phyloP scores from a whole-genome alignment of 1,140 invertebrate species.

The Penaeus japonicus region DNA sequence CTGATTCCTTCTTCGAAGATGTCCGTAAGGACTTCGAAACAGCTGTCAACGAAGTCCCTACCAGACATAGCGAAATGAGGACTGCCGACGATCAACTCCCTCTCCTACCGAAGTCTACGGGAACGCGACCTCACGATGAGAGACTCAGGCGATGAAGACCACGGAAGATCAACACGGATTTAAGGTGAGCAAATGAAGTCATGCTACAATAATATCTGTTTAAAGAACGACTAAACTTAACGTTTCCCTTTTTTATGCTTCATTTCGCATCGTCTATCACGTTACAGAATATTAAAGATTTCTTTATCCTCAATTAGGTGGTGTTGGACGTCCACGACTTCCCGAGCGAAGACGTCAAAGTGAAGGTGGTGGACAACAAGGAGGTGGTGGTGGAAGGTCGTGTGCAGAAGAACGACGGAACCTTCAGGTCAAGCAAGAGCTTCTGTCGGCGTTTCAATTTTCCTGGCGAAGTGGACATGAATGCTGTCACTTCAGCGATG shows the following conservation, averaged over 20 bases:
- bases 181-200: constrained; percentile 13
- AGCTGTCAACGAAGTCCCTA: constrained; percentile 12
- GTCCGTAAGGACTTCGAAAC: constrained; percentile 33
- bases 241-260: background rate
- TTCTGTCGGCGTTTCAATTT: constrained; percentile 33
- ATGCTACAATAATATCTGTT: no score
- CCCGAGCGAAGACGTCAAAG: constrained; percentile 2
- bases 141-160: constrained; percentile 47
- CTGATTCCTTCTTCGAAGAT: constrained; percentile 22
- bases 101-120: constrained; percentile 26
- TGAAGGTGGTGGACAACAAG: constrained; percentile 36
- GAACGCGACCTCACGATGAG: constrained; percentile 32
- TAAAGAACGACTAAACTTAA: no score
- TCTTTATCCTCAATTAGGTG: background rate
- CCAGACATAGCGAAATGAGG: background rate
- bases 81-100: background rate
- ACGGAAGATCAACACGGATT: constrained; percentile 25
- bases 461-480: background rate
- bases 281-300: background rate
- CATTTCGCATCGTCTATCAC: background rate
- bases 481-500: constrained; percentile 44
- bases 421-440: background rate
- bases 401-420: constrained; percentile 13
- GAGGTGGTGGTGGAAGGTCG: constrained; percentile 41
- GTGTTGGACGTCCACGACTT: constrained; percentile 37